These are phyloP conservation scores for Wiebesia pumilae DNA, from an alignment of 1,140 invertebrate genomes.

Conservation along the genomic window DNA sequence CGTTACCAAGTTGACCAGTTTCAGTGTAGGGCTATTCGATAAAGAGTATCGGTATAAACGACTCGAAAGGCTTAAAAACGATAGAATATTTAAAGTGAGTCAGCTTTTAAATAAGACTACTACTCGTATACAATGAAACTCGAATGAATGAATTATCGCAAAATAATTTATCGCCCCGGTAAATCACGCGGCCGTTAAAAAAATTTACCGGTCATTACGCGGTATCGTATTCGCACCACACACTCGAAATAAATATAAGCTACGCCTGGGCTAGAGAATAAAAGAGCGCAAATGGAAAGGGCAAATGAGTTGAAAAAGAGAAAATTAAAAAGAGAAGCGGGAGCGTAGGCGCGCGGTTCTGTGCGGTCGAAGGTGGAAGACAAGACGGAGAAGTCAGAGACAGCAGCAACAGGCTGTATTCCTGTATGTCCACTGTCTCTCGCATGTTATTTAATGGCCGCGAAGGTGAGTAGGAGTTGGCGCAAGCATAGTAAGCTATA, in stretches of 20 bases:
- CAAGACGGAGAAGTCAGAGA: neutral
- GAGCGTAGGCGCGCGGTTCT: neutral
- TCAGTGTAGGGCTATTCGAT: neutral
- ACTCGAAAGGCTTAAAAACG: neutral
- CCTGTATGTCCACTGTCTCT: slow-evolving; percentile 19
- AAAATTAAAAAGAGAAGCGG: neutral
- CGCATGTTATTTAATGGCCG: slow-evolving; percentile 28
- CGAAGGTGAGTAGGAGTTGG: slow-evolving; percentile 10
- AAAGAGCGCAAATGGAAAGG: neutral
- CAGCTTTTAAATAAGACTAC: neutral
- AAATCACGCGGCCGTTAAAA: neutral
- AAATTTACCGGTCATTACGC: slow-evolving; percentile 1
- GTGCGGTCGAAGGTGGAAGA: neutral
- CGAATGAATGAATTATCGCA: slow-evolving; percentile 17
- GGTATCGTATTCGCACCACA: slow-evolving; percentile 18
- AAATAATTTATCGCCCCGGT: slow-evolving; percentile 17
- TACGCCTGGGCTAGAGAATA: neutral
- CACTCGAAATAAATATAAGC: slow-evolving; percentile 18
- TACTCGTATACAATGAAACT: neutral
- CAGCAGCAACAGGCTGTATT: slow-evolving; percentile 14
- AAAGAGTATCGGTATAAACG: neutral
- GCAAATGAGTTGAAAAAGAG: neutral
- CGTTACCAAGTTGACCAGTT: neutral
- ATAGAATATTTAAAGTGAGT: neutral
- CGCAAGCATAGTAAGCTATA: neutral